Conservation (phyloP, 2,888 invertebrate genomes). For the Lacanobia wlatinum region DNA sequence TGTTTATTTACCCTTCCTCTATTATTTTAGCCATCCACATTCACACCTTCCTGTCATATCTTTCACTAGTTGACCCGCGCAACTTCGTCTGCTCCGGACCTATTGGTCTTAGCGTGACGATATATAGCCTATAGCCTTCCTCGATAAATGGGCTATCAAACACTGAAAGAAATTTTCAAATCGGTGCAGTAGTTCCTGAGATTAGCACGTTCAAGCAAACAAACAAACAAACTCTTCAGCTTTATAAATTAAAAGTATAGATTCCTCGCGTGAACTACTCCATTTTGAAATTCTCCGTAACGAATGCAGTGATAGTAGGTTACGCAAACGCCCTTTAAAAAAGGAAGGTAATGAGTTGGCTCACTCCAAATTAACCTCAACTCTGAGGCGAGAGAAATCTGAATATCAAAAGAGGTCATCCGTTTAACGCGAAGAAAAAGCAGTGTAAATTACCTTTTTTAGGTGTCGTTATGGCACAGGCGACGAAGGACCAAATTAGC, state of each 20-base stretch:
- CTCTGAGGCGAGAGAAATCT: conserved; percentile 63
- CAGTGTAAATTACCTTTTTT: conserved; percentile 57
- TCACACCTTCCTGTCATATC: background rate
- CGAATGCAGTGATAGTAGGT: conserved; percentile 34
- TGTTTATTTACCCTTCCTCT: background rate
- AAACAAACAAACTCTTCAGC: too few relatives aligned
- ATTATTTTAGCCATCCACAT: background rate
- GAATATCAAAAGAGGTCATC: conserved; percentile 70
- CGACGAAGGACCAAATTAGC: conserved; percentile 15
- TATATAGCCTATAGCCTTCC: too few relatives aligned
- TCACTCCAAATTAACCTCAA: conserved; percentile 66
- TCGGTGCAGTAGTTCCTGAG: too few relatives aligned
- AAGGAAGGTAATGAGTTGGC: conserved; percentile 61
- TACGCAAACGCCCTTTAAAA: conserved; percentile 53
- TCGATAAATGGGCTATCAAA: too few relatives aligned
- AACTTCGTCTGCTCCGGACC: too few relatives aligned
- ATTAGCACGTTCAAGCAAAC: too few relatives aligned
- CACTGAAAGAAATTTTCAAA: too few relatives aligned
- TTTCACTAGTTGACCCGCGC: too few relatives aligned
- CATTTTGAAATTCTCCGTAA: conserved; percentile 7
- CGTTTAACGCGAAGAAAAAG: conserved; percentile 59
- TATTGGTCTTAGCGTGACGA: too few relatives aligned
- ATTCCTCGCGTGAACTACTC: conserved; percentile 1
- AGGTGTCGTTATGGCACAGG: conserved; percentile 23
- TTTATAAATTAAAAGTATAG: too few relatives aligned